Base-by-base conservation (phyloP, 2,888 invertebrate genomes). In the Tryphoninae sp. region DNA sequence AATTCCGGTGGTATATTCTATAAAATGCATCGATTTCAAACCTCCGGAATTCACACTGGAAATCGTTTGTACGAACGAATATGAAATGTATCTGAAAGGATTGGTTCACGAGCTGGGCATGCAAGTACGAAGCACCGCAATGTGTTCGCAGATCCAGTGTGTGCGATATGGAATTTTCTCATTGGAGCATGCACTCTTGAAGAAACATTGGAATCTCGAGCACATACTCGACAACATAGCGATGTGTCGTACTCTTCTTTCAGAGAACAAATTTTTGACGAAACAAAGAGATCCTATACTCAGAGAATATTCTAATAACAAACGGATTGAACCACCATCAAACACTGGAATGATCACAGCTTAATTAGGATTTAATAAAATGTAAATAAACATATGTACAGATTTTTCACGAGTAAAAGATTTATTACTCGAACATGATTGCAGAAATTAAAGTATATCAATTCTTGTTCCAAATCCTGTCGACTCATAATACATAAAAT, bases 41-140 rank as follows among this genome's bases (percentile, higher is more conserved):
- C 93, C 95, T 13, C 99, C 99, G 0, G 93, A 96, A 85, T 98
- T 99, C 89, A 96, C 96, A 13, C 92, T 99, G 89, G 98, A 98
- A 93, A 93, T 99, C 40, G 96, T 97, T 89, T 94, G 96, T 51
- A 94, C 97, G 26, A 98, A 98, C 92, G 98, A 98, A 92, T 94
- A 95, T 86, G 96, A 96, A 84, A 92, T 93, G 61, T 97, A 96
- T 89, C 92, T 99, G 19, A 95, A 95, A 90, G 93, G 94, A 0
- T 87, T 99, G n/a, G 92, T 98, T 13, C 95, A 97, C 89, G 96
- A 98, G 82, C 92, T 99, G 51, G 99, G 98, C 3, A 90, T 96
- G 0, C 95, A 95, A 88, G 89, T 98, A 53, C 96, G 95, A 86
- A 95, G 96, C 1, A 94, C 95, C 0, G 98, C 99, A 0, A 95